phyloP scores from a whole-genome alignment of 2,888 invertebrate species.

The Andrena camellia region DNA sequence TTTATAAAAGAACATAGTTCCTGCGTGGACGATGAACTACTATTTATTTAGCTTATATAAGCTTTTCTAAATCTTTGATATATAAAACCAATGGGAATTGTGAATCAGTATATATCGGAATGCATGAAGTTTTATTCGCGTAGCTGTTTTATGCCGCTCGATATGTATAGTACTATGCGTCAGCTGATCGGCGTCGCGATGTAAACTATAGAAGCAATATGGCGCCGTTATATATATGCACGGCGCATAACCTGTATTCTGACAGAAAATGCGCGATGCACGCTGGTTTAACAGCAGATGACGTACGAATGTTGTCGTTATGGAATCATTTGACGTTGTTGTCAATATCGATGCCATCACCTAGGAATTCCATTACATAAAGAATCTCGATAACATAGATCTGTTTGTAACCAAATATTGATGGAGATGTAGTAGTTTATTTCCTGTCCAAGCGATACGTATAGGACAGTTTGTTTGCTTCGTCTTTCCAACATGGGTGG shows the following conservation, averaged over 20 bases:
- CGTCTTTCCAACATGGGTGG: constrained; percentile 26
- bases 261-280: constrained; percentile 16
- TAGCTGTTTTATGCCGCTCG: neutral
- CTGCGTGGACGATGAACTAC: neutral
- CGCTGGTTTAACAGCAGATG: neutral
- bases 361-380: neutral
- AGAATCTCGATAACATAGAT: neutral
- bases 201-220: constrained; percentile 41
- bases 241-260: constrained; percentile 41
- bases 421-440: neutral
- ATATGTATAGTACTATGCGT: constrained; percentile 1
- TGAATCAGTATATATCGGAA: neutral
- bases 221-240: constrained; percentile 28
- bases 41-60: no score
- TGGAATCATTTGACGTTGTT: neutral
- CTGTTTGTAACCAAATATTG: neutral
- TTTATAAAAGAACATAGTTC: neutral
- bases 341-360: neutral
- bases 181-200: constrained; percentile 45
- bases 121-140: no score
- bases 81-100: neutral
- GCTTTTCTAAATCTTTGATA: neutral
- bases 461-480: neutral
- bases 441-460: neutral
- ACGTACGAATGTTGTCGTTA: constrained; percentile 12